Evolutionary conservation across 2,888 invertebrate genomes (phyloP).

Genomic region (Oscheius sp.): DNA sequence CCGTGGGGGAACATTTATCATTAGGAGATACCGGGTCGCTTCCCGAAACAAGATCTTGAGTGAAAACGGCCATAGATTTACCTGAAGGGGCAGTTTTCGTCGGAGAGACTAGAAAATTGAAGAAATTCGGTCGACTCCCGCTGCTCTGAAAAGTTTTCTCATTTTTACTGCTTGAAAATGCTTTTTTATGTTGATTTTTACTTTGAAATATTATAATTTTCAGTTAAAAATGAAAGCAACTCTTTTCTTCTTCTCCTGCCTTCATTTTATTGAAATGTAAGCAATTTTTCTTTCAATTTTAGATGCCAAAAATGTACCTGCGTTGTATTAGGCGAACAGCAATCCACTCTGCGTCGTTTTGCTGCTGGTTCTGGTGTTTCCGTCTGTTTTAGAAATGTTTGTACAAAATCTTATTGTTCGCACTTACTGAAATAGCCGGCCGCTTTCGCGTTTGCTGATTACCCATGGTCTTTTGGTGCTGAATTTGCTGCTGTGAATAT

Average conservation of each 20-base stretch:
- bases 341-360: conserved; percentile 12
- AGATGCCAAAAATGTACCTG: background rate
- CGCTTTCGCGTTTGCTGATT: conserved; percentile 14
- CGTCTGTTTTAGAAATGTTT: background rate
- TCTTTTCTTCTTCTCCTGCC: too few relatives aligned
- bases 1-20: conserved; percentile 19
- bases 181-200: too few relatives aligned
- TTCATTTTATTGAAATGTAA: too few relatives aligned
- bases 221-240: too few relatives aligned
- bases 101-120: background rate
- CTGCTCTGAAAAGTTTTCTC: conserved; percentile 18
- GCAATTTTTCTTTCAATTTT: too few relatives aligned
- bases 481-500: background rate
- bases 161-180: background rate
- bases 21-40: background rate
- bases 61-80: background rate
- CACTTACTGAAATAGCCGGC: conserved; percentile 5
- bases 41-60: background rate
- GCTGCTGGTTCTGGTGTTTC: conserved; percentile 7
- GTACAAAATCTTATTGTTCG: background rate
- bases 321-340: conserved; percentile 16
- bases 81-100: background rate
- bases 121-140: background rate
- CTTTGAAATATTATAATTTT: too few relatives aligned
- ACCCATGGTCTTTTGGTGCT: background rate